Evolutionary conservation across 1,140 invertebrate species (phyloP).

Genomic region (Lithobius niger): DNA sequence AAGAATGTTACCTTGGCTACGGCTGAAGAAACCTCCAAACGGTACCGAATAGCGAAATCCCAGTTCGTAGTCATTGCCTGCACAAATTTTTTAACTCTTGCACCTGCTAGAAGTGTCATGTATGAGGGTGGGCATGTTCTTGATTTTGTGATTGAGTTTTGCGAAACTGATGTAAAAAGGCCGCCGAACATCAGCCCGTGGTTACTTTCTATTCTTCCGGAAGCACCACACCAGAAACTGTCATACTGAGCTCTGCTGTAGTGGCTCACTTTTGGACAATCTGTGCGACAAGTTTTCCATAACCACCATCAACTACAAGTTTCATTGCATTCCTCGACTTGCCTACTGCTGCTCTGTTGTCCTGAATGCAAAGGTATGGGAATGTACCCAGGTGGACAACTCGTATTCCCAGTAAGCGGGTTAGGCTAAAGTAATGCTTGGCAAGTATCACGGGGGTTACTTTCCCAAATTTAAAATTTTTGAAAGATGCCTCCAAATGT

Average conservation of each 20-base stretch:
- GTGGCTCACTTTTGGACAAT: not conserved
- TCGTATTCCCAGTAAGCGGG: not conserved
- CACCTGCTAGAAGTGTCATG: not conserved
- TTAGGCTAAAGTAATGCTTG: not conserved
- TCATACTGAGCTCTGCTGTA: not conserved
- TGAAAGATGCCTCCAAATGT: not conserved
- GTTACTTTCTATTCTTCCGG: not conserved
- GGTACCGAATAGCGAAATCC: not conserved
- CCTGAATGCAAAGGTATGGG: not conserved
- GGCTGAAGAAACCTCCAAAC: conserved; percentile 6
- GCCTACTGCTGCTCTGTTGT: not conserved
- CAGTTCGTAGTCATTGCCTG: not conserved
- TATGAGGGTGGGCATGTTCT: not conserved
- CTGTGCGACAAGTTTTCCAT: not conserved
- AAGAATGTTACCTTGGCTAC: not conserved
- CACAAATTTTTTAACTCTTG: not conserved
- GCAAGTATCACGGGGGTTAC: not conserved
- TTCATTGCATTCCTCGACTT: not conserved
- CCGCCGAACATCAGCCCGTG: conserved; percentile 5
- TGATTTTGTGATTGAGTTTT: not conserved
- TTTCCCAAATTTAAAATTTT: not conserved
- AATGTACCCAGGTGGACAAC: not conserved
- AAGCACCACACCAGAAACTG: conserved; percentile 1
- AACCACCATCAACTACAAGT: not conserved
- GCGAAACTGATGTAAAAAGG: not conserved